Evolutionary conservation across 1,140 invertebrate species (phyloP).

Genomic region (Eufriesea mexicana): DNA sequence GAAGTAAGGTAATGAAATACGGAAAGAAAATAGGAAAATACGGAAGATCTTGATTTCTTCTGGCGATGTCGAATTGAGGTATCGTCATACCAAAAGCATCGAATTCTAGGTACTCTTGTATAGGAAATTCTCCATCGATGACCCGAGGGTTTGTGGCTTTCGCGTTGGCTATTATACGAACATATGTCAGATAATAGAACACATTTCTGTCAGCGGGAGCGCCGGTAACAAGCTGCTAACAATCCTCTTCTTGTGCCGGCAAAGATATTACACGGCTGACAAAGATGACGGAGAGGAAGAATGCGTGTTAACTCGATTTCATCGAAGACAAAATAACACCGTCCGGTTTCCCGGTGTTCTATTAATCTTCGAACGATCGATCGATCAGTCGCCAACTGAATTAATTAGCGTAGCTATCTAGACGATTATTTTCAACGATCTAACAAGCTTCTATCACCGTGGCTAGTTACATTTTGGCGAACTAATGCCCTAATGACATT

Average conservation of each 20-base stretch:
- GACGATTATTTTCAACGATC: slow-evolving; percentile 16
- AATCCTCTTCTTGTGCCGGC: slow-evolving; percentile 47
- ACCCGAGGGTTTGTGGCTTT: background rate
- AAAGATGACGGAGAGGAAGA: background rate
- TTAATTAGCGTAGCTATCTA: slow-evolving; percentile 14
- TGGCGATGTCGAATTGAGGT: background rate
- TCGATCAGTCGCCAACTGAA: background rate
- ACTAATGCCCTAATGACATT: slow-evolving; percentile 17
- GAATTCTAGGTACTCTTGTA: background rate
- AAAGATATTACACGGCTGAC: background rate
- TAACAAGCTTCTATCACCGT: background rate
- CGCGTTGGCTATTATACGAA: slow-evolving; percentile 17
- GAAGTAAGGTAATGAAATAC: too few species aligned
- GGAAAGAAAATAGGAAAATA: too few species aligned
- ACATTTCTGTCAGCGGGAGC: slow-evolving; percentile 51
- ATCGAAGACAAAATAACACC: background rate
- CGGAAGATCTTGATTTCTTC: background rate
- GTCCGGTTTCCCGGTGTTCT: background rate
- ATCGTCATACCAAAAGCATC: background rate
- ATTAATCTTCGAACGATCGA: background rate
- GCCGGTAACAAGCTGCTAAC: slow-evolving; percentile 61
- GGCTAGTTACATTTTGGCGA: background rate
- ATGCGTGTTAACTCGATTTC: slow-evolving; percentile 7
- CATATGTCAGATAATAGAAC: slow-evolving; percentile 20
- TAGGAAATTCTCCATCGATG: slow-evolving; percentile 32